A percentile compares a stretch with the other conserved stretches of the same genome.
These are phyloP conservation scores for Eupeodes luniger DNA, from an alignment of 2,888 invertebrate genomes.

Conservation along the genomic window DNA sequence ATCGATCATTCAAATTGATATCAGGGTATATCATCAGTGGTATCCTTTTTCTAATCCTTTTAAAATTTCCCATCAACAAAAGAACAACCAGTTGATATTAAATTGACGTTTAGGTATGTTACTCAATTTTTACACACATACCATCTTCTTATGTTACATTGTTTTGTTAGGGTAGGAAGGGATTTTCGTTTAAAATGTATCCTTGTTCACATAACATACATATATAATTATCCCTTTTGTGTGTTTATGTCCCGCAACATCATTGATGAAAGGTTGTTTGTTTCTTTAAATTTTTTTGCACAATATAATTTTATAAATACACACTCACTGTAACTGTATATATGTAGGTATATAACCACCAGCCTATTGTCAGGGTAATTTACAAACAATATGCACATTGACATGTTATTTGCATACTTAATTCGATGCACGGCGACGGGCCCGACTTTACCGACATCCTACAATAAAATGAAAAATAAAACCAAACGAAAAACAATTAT, in stretches of 20 bases:
- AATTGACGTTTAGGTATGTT: background rate
- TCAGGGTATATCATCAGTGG: too few species aligned
- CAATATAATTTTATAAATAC: conserved; percentile 68
- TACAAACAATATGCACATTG: conserved; percentile 74
- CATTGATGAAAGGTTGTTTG: conserved; percentile 7
- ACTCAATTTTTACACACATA: conserved; percentile 30
- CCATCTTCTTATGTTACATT: background rate
- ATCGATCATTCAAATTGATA: conserved; percentile 66
- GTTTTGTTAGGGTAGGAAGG: background rate
- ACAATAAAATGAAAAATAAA: background rate
- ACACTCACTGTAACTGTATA: conserved; percentile 14
- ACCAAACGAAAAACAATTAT: background rate
- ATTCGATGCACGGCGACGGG: conserved; percentile 21
- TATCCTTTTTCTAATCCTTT: background rate
- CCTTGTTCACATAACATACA: conserved; percentile 1
- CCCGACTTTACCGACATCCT: background rate
- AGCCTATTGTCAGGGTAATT: conserved; percentile 73
- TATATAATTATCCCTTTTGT: conserved; percentile 42
- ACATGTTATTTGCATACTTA: conserved; percentile 75
- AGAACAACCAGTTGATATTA: conserved; percentile 64
- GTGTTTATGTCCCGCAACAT: conserved; percentile 36
- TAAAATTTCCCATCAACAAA: conserved; percentile 5
- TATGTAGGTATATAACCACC: conserved; percentile 18
- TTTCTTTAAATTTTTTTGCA: conserved; percentile 40
- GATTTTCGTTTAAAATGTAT: conserved; percentile 4